Percentiles rank a stretch among this genome's conserved stretches.
Evolutionary conservation across 2,797 vertebrate genomes (phyloP).

Genomic region (Astyanax mexicanus): DNA sequence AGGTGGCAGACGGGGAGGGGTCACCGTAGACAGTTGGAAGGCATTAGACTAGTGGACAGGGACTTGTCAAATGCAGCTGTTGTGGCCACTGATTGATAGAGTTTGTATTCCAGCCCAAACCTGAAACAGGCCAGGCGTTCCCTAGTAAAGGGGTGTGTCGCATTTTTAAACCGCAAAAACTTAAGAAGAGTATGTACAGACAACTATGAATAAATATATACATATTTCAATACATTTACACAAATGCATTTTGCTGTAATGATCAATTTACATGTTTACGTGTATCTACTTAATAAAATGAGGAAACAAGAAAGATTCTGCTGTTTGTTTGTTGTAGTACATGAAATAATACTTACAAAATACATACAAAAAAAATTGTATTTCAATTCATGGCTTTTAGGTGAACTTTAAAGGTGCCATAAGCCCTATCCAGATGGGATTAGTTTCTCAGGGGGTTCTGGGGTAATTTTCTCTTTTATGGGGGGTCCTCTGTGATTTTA

Average conservation of each 20-base stretch:
- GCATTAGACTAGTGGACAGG: conserved; percentile 92
- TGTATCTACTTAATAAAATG: neutral
- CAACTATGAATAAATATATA: conserved; percentile 1
- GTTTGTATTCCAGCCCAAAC: conserved; percentile 87
- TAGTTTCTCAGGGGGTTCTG: too few species aligned
- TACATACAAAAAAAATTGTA: too few species aligned
- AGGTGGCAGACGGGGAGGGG: conserved; percentile 83
- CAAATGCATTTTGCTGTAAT: too few species aligned
- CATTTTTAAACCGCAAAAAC: conserved; percentile 42
- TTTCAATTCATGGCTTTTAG: too few species aligned
- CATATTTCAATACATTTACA: neutral
- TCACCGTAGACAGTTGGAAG: conserved; percentile 90
- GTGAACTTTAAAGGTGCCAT: neutral
- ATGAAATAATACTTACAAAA: too few species aligned
- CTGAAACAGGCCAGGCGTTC: conserved; percentile 51
- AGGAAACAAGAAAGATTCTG: too few species aligned
- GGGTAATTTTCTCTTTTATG: too few species aligned
- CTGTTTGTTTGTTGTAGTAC: neutral
- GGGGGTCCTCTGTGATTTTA: too few species aligned
- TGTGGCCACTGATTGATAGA: conserved; percentile 93
- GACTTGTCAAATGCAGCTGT: conserved; percentile 97
- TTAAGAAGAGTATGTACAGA: neutral
- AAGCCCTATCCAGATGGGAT: too few species aligned
- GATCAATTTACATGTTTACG: neutral
- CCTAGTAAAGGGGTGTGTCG: conserved; percentile 46